Conservation (phyloP, 2,113 vertebrate genomes). For the Myotis lucifugus region DNA sequence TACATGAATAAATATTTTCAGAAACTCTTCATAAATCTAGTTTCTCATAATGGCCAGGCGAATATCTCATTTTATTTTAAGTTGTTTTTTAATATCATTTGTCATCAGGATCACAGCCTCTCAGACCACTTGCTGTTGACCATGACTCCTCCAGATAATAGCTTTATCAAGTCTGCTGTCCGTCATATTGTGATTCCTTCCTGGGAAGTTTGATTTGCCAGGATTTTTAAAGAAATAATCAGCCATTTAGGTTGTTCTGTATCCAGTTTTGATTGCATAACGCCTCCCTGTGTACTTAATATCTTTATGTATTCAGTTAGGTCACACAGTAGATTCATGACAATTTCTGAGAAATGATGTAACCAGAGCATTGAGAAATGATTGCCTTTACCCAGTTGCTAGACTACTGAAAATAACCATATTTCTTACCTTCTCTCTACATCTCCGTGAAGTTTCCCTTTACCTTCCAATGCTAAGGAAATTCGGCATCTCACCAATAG, state of each 20-base stretch:
- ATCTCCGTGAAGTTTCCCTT: conserved; percentile 12
- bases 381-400: conserved; percentile 8
- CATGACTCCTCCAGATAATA: not conserved
- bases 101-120: not conserved
- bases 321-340: not conserved
- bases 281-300: not conserved
- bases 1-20: conserved; percentile 55
- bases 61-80: conserved; percentile 60
- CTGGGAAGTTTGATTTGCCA: not conserved
- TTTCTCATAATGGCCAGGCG: conserved; percentile 47
- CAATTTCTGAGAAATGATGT: not conserved
- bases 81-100: conserved; percentile 39
- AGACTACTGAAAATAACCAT: not conserved
- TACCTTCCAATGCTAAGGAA: conserved; percentile 40
- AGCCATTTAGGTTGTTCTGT: not conserved
- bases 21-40: conserved; percentile 62
- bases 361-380: conserved; percentile 33
- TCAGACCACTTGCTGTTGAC: not conserved
- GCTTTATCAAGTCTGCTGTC: not conserved
- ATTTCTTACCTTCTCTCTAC: not conserved
- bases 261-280: not conserved
- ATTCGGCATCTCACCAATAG: not conserved
- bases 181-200: not conserved
- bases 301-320: conserved; percentile 35
- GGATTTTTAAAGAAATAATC: not conserved